Evolutionary conservation across 2,888 invertebrate genomes (phyloP), one percentile per base, ranked within the genome.

Genomic region (Sepioteuthis lessoniana): DNA sequence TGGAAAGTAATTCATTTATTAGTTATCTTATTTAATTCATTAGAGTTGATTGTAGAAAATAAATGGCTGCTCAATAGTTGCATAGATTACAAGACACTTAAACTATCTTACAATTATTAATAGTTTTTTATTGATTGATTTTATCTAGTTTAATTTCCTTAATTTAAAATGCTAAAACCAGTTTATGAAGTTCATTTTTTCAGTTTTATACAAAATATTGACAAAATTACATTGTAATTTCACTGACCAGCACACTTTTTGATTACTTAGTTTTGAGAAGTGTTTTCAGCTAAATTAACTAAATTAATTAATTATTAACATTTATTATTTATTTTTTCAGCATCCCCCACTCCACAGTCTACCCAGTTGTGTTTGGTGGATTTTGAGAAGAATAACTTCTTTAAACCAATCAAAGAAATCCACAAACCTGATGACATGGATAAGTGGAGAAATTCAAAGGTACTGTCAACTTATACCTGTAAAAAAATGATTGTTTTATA

Each of bases 381-480:
- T 94, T 35, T 95, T 28, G 76, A 94, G 16, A 95, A 93, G 47
- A 95, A 96, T 93, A 93, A 90, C 35, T 95, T 95, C 93, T 94
- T 93, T 38, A 93, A 95, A 42, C 96, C 96, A 21, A 93, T 94
- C 47, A 96, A 96, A 94, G 95, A 95, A 94, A 94, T 96, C 21
- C 95, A 95, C 93, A 90, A 95, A n/a, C 96, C 96, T 91, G 95
- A 95, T 35, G 95, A 96, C 93, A 96, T 96, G 55, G 95, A 95
- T 35, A 95, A 94, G 92, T 96, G 96, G 96, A 96, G 96, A 94
- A 96, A 95, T 76, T 96, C 96, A 94, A 94, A 96, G 96, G 96
- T 96, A 94, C 19, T 46, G 35, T 42, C 91, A 7, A 91, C 42
- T 42, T 42, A 91, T 37, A 90, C 25, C 38, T 90, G 25, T 42